Base-by-base conservation (phyloP, 2,113 vertebrate species). In the Mormoops blainvillei region DNA sequence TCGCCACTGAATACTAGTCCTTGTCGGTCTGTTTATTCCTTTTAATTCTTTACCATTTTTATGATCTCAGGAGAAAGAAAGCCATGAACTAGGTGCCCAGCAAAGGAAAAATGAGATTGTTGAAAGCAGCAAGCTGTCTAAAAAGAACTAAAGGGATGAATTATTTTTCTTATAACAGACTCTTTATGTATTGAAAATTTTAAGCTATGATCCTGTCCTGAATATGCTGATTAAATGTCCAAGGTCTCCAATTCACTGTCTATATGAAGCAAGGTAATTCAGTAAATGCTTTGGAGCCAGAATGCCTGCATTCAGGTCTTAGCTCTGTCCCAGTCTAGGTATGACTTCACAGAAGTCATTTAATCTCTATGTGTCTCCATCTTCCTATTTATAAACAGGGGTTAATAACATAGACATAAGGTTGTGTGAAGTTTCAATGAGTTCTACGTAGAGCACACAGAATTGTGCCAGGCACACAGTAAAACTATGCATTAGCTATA, bases 1-100 rank as follows among this genome's bases (percentile, higher is more conserved):
- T 28, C 13, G 65, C 20, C 4, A 4, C 36, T 54, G 4, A 52
- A 24, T 0, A 1, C 19, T 31, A 5, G 0, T 85, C 38, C 80
- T 33, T 31, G 7, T 12, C 31, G 11, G 11, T 33, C 65, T 41
- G 11, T 50, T 28, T n/a, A n/a, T 22, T 83, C 70, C 54, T 83
- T 83, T 77, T 58, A 31, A 52, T 7, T 31, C 16, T 65, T 74
- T 13, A 91, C 28, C 77, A 63, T 26, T 95, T 82, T 8, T 83
- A 77, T 84, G 31, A 48, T 68, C 41, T 84, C 36, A 83, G 68
- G n/a, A 31, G 14, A 89, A 22, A 91, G 0, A 70, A 16, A 52
- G 36, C 74, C 54, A 12, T 73, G 41, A 94, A 83, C 19, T 50
- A 82, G 13, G 61, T 24, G 54, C 20, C 36, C 18, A 50, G 31